Evolutionary conservation across 2,888 invertebrate genomes (phyloP).

Genomic region (Perdita meconis): DNA sequence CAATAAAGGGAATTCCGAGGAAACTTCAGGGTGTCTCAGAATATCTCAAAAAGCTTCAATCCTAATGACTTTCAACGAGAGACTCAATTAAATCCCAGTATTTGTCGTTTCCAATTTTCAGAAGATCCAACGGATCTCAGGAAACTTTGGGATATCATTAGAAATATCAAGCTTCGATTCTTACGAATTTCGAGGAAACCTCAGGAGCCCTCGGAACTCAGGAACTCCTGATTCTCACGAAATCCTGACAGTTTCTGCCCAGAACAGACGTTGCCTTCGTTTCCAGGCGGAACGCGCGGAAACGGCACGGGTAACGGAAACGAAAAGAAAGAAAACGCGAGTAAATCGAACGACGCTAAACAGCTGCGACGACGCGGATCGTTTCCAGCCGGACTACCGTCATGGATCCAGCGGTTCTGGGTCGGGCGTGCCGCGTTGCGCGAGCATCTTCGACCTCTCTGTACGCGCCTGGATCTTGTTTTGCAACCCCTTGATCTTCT

Average conservation of each 20-base stretch:
- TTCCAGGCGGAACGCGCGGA: slow-evolving; percentile 8
- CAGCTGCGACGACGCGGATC: slow-evolving; percentile 28
- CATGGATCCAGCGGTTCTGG: slow-evolving; percentile 91
- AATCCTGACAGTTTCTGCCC: neutral
- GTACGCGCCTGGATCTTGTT: slow-evolving; percentile 94
- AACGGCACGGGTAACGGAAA: neutral
- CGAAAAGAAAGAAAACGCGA: slow-evolving; percentile 43
- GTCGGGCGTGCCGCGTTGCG: slow-evolving; percentile 94
- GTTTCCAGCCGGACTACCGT: slow-evolving; percentile 57
- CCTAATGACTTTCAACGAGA: neutral
- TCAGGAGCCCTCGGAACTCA: neutral
- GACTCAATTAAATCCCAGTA: neutral
- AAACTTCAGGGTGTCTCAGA: neutral
- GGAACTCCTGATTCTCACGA: neutral
- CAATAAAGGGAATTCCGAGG: neutral
- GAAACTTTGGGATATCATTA: neutral
- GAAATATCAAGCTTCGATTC: no score
- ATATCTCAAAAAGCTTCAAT: neutral
- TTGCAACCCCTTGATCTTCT: slow-evolving; percentile 93
- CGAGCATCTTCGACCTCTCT: slow-evolving; percentile 94
- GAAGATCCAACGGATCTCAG: neutral
- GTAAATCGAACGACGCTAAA: slow-evolving; percentile 41
- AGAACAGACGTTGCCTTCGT: slow-evolving; percentile 11
- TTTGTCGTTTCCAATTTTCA: neutral
- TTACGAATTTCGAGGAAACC: neutral